phyloP scores from a whole-genome alignment of 2,113 vertebrate species.

The Martes martes region DNA sequence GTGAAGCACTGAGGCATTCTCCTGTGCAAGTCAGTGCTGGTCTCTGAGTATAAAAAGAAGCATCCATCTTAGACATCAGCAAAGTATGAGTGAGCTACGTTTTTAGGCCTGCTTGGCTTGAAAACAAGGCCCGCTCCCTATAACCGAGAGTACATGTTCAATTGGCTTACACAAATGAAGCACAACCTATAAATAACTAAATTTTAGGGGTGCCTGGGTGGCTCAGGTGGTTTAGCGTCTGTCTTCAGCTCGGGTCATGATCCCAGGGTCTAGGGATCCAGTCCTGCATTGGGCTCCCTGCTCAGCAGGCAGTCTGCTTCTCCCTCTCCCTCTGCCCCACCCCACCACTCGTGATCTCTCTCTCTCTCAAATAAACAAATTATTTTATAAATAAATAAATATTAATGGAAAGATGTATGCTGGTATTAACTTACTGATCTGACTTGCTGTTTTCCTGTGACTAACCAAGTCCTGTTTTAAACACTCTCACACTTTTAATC shows the following conservation, averaged over 20 bases:
- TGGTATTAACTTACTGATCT: not conserved
- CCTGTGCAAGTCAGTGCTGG: not conserved
- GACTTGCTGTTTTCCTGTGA: not conserved
- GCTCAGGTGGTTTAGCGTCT: not conserved
- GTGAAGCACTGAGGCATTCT: not conserved
- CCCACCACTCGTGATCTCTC: not conserved
- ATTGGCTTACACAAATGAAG: slow-evolving; percentile 26
- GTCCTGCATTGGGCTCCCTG: not conserved
- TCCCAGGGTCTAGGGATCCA: not conserved
- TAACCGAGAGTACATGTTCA: not conserved
- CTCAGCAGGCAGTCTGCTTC: not conserved
- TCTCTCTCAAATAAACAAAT: not conserved
- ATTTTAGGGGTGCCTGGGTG: not conserved
- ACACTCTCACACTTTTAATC: not conserved
- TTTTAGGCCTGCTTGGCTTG: not conserved
- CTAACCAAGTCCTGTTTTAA: not conserved
- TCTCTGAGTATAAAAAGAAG: not conserved
- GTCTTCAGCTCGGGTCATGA: not conserved
- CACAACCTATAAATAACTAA: not conserved
- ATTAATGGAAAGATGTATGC: slow-evolving; percentile 52
- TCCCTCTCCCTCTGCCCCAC: not conserved
- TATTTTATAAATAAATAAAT: not conserved
- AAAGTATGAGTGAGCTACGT: not conserved
- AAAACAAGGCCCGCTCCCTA: not conserved
- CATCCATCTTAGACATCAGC: not conserved